Evolutionary conservation across 2,888 invertebrate genomes (phyloP), one percentile per base, ranked within the genome.

Genomic region (Blera fallax): DNA sequence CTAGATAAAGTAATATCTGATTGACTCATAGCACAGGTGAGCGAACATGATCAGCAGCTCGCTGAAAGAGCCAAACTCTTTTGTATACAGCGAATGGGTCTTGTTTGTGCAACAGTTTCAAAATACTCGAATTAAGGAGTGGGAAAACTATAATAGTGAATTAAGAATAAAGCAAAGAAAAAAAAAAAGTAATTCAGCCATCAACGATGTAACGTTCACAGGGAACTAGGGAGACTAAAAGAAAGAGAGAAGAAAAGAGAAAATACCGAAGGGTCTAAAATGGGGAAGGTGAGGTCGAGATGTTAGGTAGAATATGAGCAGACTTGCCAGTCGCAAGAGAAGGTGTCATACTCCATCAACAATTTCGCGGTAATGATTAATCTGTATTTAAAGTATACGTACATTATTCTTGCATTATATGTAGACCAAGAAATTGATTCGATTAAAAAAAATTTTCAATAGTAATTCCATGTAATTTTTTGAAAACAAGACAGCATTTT

Each of bases 1-100:
- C 58, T 76, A 81, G 85, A 85, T 85, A 81, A 76, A 76, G 76
- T 74, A 48, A 69, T 74, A 56, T 79, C 52, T 54, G 37, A 70
- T 80, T 85, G 85, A 85, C 76, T 81, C 81, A 85, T 76, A 60
- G 76, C 70, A 81, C 81, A 85, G 85, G 85, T 85, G 81, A 79
- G 79, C 60, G 78, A 76, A 77, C 54, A 81, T 65, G 85, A 81
- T 76, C 76, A 77, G 76, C 65, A 80, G 29, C 48, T 58, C 72
- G 74, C 18, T 76, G 34, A 70, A 81, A 72, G 85, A 85, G 80
- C 69, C 48, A 74, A 80, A 58, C 84, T 70, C 84, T 79, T 69
- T 83, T 67, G 40, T 48, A 62, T 32, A 27, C 21, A 24, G 8
- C 32, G 32, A 69, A 40, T 58, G 32, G 24, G 54, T 27, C 37